Percentiles rank a stretch among this genome's conserved stretches.
phyloP scores from a whole-genome alignment of 1,140 invertebrate species.

The Formica selysi region DNA sequence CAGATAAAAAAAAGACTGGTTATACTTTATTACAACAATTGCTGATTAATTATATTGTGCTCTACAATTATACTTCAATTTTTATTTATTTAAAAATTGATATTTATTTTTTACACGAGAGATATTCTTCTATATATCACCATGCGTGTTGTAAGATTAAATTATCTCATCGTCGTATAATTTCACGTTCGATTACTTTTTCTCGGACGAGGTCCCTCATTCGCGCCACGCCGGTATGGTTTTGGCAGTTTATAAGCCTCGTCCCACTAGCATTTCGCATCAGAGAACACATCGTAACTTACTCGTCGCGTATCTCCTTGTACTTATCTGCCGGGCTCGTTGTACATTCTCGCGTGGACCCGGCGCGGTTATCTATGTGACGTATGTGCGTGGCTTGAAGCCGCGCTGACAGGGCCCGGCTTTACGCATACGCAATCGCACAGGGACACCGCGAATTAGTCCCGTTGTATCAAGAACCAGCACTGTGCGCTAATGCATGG shows the following conservation, averaged over 20 bases:
- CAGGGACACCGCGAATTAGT: too few species aligned
- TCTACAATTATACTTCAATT: neutral
- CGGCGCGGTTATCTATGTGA: constrained; percentile 74
- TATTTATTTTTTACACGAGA: neutral
- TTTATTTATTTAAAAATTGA: neutral
- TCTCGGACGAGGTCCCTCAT: neutral
- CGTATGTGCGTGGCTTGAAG: constrained; percentile 72
- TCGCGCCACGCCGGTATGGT: constrained; percentile 35
- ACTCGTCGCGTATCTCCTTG: constrained; percentile 72
- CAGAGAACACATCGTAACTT: constrained; percentile 74
- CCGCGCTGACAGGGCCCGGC: neutral
- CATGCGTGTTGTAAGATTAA: neutral
- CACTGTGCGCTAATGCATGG: constrained; percentile 75
- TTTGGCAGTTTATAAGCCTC: constrained; percentile 75
- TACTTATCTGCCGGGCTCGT: constrained; percentile 74
- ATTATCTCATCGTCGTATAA: neutral
- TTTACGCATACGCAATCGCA: too few species aligned
- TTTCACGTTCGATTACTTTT: constrained; percentile 15
- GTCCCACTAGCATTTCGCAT: constrained; percentile 69
- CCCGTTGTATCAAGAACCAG: too few species aligned
- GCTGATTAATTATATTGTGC: neutral
- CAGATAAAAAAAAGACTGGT: neutral
- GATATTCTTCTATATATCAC: neutral
- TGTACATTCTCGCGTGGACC: constrained; percentile 67
- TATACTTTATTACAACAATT: neutral